Conservation (phyloP, 2,888 invertebrate species). For the Galeopsomyia nigrocyanea region DNA sequence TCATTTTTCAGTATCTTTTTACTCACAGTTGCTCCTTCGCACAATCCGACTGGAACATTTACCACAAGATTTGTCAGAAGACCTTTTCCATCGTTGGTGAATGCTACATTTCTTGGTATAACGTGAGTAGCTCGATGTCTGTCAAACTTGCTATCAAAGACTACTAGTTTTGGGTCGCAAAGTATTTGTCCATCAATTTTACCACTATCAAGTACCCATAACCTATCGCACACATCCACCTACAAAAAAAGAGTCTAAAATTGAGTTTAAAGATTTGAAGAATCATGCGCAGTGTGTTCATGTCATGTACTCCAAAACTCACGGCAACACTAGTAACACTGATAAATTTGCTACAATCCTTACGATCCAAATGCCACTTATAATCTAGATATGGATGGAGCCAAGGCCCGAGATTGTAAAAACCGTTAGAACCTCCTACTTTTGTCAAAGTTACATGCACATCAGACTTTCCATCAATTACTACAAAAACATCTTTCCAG, state of each 20-base stretch:
- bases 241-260: not conserved
- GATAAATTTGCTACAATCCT: constrained; percentile 10
- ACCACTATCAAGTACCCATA: constrained; percentile 17
- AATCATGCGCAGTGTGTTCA: not conserved
- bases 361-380: constrained; percentile 56
- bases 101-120: not conserved
- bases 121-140: not conserved
- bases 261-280: not conserved
- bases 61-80: not conserved
- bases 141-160: constrained; percentile 12
- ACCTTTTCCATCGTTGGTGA: not conserved
- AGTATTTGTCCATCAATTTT: not conserved
- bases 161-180: constrained; percentile 11
- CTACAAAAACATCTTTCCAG: too few relatives aligned
- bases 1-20: too few relatives aligned
- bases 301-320: not conserved
- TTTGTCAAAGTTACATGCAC: too few relatives aligned
- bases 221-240: constrained; percentile 21
- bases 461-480: too few relatives aligned
- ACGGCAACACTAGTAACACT: constrained; percentile 10
- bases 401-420: too few relatives aligned
- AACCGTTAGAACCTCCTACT: too few relatives aligned
- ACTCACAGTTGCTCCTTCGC: too few relatives aligned
- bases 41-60: too few relatives aligned
- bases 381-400: constrained; percentile 64